Base-by-base conservation (phyloP, 2,113 vertebrate species). In the Phalacrocorax pelagicus region DNA sequence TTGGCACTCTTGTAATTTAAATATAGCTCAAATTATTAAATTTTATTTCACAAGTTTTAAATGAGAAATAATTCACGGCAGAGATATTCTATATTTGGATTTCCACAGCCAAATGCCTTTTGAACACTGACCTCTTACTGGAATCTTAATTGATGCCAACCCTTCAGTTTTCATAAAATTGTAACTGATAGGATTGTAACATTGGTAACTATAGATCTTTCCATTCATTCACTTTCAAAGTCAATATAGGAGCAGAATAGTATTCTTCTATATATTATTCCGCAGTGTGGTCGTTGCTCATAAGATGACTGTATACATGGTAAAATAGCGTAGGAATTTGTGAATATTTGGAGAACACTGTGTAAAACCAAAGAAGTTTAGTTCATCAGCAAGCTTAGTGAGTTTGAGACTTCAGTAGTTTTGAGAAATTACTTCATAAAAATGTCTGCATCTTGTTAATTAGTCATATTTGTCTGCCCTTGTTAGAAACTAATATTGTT, bases 1-100 rank as follows among this genome's bases (percentile, higher is more conserved):
- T 52, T 92, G 52, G 34, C 79, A 95, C 63, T 97, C 87, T 65
- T 94, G 74, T 81, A 91, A 94, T 96, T 97, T 90, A 95, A 96
- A 95, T 97, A 91, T 77, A 88, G 80, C 84, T 97, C 55, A 59
- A 58, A 93, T 96, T 23, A 83, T 94, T 89, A 71, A 83, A 65
- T 84, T 97, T 96, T 87, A 88, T 97, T 97, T 96, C 46, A 59
- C 42, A 63, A 7, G 1, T 34, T 92, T 73, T 63, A 81, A 96
- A 92, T 40, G 61, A 85, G 62, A 95, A 96, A 96, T 36, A 90
- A 67, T 61, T 80, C 54, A 77, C 11, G 8, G 16, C 74, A 82
- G 58, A 83, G 20, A 17, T 94, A 90, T 90, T 78, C 77, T 84
- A 0, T 44, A 11, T 94, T 96, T n/a, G 24, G 51, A 94, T 87